Conservation (phyloP, 2,797 vertebrate species). For the Steatocranus sp. region DNA sequence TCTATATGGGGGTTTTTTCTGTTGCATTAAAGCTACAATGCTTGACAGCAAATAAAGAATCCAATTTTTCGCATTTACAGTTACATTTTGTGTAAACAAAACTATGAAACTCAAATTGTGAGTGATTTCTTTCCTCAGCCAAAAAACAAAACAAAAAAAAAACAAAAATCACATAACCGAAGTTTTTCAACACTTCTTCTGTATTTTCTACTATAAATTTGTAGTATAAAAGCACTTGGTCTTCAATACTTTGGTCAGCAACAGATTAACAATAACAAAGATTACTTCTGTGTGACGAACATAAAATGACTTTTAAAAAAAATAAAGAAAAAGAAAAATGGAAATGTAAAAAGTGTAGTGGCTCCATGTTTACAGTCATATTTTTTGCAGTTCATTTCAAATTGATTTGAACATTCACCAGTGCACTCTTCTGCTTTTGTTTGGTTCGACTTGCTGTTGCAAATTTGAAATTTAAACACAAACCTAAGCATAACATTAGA, state of each 20-base stretch:
- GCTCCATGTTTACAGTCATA: neutral
- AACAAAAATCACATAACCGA: neutral
- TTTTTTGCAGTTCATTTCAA: neutral
- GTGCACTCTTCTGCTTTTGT: neutral
- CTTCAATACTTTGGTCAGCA: constrained; percentile 23
- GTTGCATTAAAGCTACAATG: neutral
- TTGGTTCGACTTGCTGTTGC: neutral
- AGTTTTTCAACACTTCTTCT: neutral
- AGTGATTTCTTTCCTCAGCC: neutral
- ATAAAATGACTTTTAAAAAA: neutral
- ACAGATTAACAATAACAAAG: neutral
- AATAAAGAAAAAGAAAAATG: neutral
- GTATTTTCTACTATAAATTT: neutral
- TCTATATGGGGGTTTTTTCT: neutral
- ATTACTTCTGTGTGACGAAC: neutral
- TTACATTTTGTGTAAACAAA: neutral
- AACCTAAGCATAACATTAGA: neutral
- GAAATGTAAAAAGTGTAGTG: neutral
- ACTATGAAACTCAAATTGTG: neutral
- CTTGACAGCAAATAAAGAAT: neutral
- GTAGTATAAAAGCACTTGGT: neutral
- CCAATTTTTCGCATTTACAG: neutral
- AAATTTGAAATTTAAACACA: neutral
- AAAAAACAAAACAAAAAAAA: neutral
- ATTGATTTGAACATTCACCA: neutral